Evolutionary conservation across 2,888 invertebrate genomes (phyloP), one percentile per base, ranked within the genome.

Genomic region (Eulithis prunata): DNA sequence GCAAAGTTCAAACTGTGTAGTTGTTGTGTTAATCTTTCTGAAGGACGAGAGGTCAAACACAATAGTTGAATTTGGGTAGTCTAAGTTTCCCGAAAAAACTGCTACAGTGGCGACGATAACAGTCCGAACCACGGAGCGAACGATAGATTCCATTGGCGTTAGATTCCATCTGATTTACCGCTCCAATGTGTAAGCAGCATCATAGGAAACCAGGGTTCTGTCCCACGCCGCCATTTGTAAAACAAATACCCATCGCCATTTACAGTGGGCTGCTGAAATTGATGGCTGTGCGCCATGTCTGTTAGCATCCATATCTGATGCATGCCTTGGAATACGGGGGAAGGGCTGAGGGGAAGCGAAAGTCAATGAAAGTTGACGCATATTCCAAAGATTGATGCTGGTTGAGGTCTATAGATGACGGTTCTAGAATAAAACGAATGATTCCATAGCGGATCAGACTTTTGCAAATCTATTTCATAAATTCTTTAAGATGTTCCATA

Each of bases 271-370:
- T 68, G 66, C 68, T 68, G 68, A 65, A 77, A 78, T 76, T 77
- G 78, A 78, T 75, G 76, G 75, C 71, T 71, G 69, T 64, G 69
- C 64, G 69, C 64, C 62, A 57, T 66, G 71, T 69, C 67, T 68
- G 77, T 70, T 72, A 78, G 77, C 80, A 76, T 77, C 73, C 70
- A 62, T 85, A 87, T 86, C 86, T 75, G 87, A 87, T 86, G 83
- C 86, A 85, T 82, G 84, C 79, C 62, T 54, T 80, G 82, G 81
- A 76, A 75, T 80, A 82, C 77, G 77, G 78, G 77, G 59, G 53
- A 66, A 60, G 68, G 62, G 68, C 64, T 62, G 58, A 21, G 55
- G 51, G 68, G 61, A 62, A 71, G 76, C 74, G 77, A 80, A 80
- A 79, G 77, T 74, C 73, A 71, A 71, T 72, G 72, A 72, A 71